Evolutionary conservation across 2,113 vertebrate genomes (phyloP), one percentile per base, ranked within the genome.

Genomic region (Dromiciops gliroides): DNA sequence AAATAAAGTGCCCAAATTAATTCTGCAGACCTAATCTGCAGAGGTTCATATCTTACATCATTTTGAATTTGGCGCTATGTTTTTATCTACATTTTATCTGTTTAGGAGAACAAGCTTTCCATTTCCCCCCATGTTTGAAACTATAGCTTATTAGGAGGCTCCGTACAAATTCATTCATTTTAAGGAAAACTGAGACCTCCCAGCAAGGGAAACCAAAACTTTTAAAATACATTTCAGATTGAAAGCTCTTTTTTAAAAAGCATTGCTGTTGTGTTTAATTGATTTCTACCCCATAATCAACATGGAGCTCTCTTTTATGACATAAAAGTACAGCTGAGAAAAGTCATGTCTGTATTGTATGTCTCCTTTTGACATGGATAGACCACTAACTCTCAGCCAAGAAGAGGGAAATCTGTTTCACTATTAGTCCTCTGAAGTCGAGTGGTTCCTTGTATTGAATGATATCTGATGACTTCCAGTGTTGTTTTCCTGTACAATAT

Each of bases 1-100:
- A 96, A 97, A 96, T 91, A 96, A 96, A 96, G 96, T 97, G 94
- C 51, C 97, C 96, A 96, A 97, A 97, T 98, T 98, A 97, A 95
- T 96, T 96, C 96, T 28, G 23, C 48, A 28, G 37, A 89, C 26
- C 48, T 47, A 49, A 49, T 48, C 48, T 48, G 89, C 48, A 49
- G 47, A 75, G 96, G 95, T 95, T 97, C 95, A 91, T 96, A 93
- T 92, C 96, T 97, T 91, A 96, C 89, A 97, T 95, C 95, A 94
- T 92, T 93, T 26, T 95, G 25, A n/a, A 75, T 94, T 96, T 95
- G 94, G 92, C 96, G 96, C 95, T 97, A 37, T 37, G 37, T n/a
- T 97, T 97, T 97, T 97, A 97, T 92, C 94, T 96, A 95, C 90
- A 97, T 96, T 97, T 75, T 96, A 44, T 91, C 90, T 95, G 96